Base-by-base conservation (phyloP, 2,888 invertebrate species). In the Nebria brevicollis region DNA sequence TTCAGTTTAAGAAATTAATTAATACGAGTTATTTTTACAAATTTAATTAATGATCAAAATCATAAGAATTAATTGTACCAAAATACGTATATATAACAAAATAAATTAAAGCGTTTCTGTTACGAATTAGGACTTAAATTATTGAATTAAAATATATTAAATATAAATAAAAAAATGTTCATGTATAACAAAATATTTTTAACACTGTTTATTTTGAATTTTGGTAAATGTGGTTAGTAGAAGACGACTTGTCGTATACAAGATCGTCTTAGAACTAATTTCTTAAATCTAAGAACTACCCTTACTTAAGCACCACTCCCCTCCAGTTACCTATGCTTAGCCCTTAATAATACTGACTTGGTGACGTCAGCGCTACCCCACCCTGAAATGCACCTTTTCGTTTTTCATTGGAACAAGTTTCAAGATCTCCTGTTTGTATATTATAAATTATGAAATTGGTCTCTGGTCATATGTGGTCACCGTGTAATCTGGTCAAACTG, bases 401-500 rank as follows among this genome's bases (percentile, higher is more conserved):
- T 54, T 54, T 54, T 54, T 11, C 34, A 34, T 34, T 1, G 34
- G 34, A 34, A 34, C 34, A 34, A 34, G 34, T 34, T 34, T 34
- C 34, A 34, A 34, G 5, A 5, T 34, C 5, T 34, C 34, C 34
- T 34, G 34, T 34, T 34, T 34, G 34, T 34, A 34, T 34, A 4
- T 34, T 2, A 34, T 34, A 34, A 2, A 34, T 54, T 7, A 54
- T 11, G 1, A 54, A 54, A 54, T 13, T 54, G 54, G 54, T 54
- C 54, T 11, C 26, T 25, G 75, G 75, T 43, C 68, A 41, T 66
- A 43, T 42, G 7, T 76, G 81, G 81, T 81, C 81, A 81, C 41
- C 34, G 1, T 5, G 64, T 75, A 41, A 43, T 64, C 41, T n/a
- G 80, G 75, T 66, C 20, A 20, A 20, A 80, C 54, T 80, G 80